Evolutionary conservation across 2,113 vertebrate genomes (phyloP).

Genomic region (Heterotilapia buettikoferi): DNA sequence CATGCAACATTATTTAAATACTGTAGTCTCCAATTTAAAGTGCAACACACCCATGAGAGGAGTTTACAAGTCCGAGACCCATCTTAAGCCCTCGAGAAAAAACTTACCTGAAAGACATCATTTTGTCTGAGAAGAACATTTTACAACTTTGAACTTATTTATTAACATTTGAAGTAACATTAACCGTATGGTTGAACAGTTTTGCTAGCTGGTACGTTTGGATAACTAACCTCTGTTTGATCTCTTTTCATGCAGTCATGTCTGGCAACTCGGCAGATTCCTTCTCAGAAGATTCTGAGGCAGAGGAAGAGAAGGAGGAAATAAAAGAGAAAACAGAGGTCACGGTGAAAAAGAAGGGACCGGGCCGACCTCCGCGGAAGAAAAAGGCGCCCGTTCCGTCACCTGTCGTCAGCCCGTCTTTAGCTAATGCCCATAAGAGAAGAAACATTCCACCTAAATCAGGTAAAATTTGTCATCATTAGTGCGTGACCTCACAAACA

Average conservation of each 20-base stretch:
- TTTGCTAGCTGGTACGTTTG: fast-evolving
- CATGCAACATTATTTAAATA: background rate
- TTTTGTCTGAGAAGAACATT: background rate
- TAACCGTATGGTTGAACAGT: background rate
- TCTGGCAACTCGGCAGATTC: conserved; percentile 74
- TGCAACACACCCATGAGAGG: background rate
- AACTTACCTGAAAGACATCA: background rate
- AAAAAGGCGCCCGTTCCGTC: conserved; percentile 33
- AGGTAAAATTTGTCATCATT: conserved; percentile 28
- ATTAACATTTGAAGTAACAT: background rate
- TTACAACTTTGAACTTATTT: background rate
- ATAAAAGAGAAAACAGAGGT: conserved; percentile 50
- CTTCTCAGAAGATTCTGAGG: conserved; percentile 68
- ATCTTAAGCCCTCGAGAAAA: fast-evolving
- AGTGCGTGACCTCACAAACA: background rate
- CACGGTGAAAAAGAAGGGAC: conserved; percentile 56
- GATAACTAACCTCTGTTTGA: background rate
- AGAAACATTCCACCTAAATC: conserved; percentile 67
- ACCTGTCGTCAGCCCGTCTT: background rate
- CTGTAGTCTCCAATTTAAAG: background rate
- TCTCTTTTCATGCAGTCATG: conserved; percentile 57
- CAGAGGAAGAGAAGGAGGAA: conserved; percentile 56
- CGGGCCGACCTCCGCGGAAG: conserved; percentile 51
- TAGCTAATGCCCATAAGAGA: conserved; percentile 53
- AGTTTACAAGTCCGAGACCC: background rate